Conservation (phyloP, 2,888 invertebrate species). For the Uropetala carovei region DNA sequence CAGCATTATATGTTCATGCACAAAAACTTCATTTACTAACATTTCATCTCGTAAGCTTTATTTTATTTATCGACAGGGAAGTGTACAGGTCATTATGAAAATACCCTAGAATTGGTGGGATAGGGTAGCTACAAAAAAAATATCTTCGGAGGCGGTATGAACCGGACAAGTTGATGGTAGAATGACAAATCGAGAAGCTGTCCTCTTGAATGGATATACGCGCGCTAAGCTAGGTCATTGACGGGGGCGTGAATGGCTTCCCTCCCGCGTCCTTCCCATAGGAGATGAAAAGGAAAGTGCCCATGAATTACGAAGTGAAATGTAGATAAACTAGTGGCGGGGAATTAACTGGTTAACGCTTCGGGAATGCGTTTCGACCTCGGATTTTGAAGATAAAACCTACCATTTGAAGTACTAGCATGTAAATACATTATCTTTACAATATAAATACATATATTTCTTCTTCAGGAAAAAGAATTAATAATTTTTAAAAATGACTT, state of each 20-base stretch:
- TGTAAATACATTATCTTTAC: no score
- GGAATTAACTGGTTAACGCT: background rate
- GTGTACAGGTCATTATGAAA: no score
- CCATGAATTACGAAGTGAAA: background rate
- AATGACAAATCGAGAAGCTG: background rate
- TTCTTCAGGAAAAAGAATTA: no score
- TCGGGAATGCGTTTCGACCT: background rate
- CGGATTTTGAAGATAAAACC: no score
- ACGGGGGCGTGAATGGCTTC: background rate
- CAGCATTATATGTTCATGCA: no score
- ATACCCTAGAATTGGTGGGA: background rate
- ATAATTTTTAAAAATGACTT: no score
- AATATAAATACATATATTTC: no score
- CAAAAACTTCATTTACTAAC: no score
- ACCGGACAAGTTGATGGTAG: background rate
- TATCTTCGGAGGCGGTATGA: background rate
- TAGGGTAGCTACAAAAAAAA: background rate
- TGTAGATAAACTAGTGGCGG: background rate
- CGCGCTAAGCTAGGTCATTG: background rate
- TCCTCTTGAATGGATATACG: background rate
- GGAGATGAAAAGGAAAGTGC: constrained; percentile 1
- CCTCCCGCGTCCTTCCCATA: no score
- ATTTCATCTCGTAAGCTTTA: no score
- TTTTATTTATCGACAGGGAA: no score
- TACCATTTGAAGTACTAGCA: no score